Conservation (phyloP, 2,888 invertebrate genomes). For the Catocala nupta region DNA sequence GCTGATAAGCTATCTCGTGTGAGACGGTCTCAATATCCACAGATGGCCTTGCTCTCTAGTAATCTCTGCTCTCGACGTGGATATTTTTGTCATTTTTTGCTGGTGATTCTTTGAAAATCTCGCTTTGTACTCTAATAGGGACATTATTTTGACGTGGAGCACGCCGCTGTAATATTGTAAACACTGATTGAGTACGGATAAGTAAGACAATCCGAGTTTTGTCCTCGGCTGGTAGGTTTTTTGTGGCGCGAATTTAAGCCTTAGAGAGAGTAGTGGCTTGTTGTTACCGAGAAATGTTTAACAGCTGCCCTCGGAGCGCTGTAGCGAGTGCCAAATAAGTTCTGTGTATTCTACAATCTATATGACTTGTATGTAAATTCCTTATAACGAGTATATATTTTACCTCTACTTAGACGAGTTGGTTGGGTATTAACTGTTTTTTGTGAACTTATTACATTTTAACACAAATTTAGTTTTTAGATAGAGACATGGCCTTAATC, state of each 20-base stretch:
- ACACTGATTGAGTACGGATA: constrained; percentile 85
- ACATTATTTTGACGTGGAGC: constrained; percentile 86
- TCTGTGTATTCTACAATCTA: background rate
- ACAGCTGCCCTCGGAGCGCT: constrained; percentile 47
- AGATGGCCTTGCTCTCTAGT: constrained; percentile 84
- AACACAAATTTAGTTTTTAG: too few species aligned
- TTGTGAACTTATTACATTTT: too few species aligned
- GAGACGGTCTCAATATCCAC: constrained; percentile 87
- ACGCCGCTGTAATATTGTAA: constrained; percentile 82
- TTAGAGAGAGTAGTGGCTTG: constrained; percentile 45
- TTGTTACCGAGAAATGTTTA: constrained; percentile 49
- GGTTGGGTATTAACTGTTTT: too few species aligned
- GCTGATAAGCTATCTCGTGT: constrained; percentile 84
- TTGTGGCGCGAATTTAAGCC: constrained; percentile 61
- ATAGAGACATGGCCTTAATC: too few species aligned
- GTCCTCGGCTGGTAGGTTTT: constrained; percentile 67
- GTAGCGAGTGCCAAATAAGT: constrained; percentile 21
- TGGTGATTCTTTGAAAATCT: constrained; percentile 80
- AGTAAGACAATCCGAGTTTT: constrained; percentile 80
- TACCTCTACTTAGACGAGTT: too few species aligned
- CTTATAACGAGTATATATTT: too few species aligned
- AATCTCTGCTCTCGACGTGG: constrained; percentile 76
- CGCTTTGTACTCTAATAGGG: constrained; percentile 85
- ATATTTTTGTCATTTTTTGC: constrained; percentile 85
- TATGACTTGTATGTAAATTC: too few species aligned